Conservation (phyloP, 2,113 vertebrate genomes). For the Oxygymnocypris stewartii region DNA sequence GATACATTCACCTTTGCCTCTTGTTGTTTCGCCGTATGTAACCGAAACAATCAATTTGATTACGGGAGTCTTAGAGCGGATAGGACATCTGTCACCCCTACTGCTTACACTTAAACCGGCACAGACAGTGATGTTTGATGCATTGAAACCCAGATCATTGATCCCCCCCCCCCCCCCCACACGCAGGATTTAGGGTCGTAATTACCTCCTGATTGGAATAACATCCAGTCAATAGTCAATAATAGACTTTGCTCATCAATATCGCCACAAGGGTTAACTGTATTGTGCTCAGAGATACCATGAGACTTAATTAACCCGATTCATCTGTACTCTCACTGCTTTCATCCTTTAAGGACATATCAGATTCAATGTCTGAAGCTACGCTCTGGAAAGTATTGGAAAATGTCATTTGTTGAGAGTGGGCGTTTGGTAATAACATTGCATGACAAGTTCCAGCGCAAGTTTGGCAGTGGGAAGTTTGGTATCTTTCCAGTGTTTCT, state of each 20-base stretch:
- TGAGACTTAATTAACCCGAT: slow-evolving; percentile 36
- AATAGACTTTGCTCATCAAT: slow-evolving; percentile 44
- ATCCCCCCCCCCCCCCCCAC: slow-evolving; percentile 20
- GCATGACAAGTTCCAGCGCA: neutral
- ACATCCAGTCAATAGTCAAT: slow-evolving; percentile 50
- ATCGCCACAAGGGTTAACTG: slow-evolving; percentile 28
- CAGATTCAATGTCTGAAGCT: neutral
- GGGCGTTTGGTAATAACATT: neutral
- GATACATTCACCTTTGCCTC: slow-evolving; percentile 49
- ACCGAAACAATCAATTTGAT: slow-evolving; percentile 59
- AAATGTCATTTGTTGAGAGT: slow-evolving; percentile 17
- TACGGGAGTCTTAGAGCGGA: slow-evolving; percentile 38
- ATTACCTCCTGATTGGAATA: slow-evolving; percentile 53
- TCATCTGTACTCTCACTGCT: slow-evolving; percentile 35
- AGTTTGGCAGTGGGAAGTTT: neutral
- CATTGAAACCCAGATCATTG: slow-evolving; percentile 51
- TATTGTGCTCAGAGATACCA: slow-evolving; percentile 30
- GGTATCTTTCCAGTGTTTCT: neutral
- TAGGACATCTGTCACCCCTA: slow-evolving; percentile 54
- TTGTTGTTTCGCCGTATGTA: slow-evolving; percentile 53
- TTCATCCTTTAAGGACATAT: slow-evolving; percentile 28
- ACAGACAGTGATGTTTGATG: slow-evolving; percentile 42
- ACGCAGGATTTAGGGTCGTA: slow-evolving; percentile 46
- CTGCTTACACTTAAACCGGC: slow-evolving; percentile 33
- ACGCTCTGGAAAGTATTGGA: slow-evolving; percentile 6